Evolutionary conservation across 1,140 invertebrate genomes (phyloP), one percentile per base, ranked within the genome.

Genomic region (Megathymus violae): DNA sequence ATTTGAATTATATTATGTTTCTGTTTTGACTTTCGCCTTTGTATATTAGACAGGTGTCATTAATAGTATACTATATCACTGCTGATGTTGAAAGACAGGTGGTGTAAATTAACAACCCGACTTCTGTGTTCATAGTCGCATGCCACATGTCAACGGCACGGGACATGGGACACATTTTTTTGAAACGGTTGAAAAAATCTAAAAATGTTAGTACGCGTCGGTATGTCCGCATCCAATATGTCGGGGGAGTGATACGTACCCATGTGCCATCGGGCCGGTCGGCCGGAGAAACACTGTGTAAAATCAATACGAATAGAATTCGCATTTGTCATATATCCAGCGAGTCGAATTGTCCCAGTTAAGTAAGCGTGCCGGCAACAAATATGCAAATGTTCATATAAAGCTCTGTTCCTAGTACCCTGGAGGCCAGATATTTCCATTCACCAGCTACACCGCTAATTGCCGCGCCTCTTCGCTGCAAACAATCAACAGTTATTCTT

Each of bases 401-500:
- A 59, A 64, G 68, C 47, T 69, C 36, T 27, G 54, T 68, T 74
- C 62, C 66, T 69, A 51, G 40, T 67, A 62, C 63, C 52, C 72
- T 68, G 60, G 65, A 76, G 79, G 82, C 76, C 77, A 77, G 59
- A 65, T 77, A 82, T 77, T 81, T 79, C 75, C 74, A 80, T 83
- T 89, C 87, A 87, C 76, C 85, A 89, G 78, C 78, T 81, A 79
- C 67, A 87, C 81, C 74, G 81, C 84, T 88, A 88, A 89, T 89
- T 87, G 80, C 85, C 83, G 84, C 81, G 78, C 84, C 86, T 82
- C 77, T 76, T 77, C 71, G 61, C 68, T 72, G 69, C 71, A 76
- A 79, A 80, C 77, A 78, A 78, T 80, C 72, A 80, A 86, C 80
- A 78, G 85, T 82, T 88, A 86, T 68, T 76, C 71, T 61, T 65